Evolutionary conservation across 2,113 vertebrate genomes (phyloP).

Genomic region (Lophura nycthemera): DNA sequence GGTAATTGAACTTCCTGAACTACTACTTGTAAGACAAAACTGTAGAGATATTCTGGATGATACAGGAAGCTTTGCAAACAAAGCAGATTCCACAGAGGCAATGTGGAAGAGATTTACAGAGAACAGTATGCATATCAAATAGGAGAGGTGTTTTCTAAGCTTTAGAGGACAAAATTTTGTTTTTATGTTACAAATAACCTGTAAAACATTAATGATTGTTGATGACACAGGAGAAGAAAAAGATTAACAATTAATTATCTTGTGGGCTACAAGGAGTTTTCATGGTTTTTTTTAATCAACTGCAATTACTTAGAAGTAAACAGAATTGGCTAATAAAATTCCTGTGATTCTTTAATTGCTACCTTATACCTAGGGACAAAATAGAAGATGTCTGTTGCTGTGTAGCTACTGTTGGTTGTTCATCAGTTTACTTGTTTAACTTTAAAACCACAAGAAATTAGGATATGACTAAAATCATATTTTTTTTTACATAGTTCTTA

Average conservation of each 20-base stretch:
- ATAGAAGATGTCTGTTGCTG: not conserved
- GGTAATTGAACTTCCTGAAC: constrained; percentile 52
- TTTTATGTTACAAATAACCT: not conserved
- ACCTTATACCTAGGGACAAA: not conserved
- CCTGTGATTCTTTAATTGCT: not conserved
- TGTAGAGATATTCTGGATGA: fast-evolving
- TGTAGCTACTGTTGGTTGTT: not conserved
- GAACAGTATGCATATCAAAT: not conserved
- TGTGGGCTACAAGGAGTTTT: not conserved
- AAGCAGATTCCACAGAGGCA: not conserved
- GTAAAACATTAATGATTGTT: not conserved
- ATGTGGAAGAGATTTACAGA: too few species aligned
- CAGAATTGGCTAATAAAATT: not conserved
- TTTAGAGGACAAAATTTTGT: not conserved
- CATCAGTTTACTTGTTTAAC: not conserved
- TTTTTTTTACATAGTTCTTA: not conserved
- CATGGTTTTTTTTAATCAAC: fast-evolving
- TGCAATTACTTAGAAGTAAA: not conserved
- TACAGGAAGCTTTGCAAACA: constrained; percentile 48
- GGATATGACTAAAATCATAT: not conserved
- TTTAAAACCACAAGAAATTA: constrained; percentile 3
- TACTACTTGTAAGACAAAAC: not conserved
- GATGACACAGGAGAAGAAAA: fast-evolving
- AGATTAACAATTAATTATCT: not conserved
- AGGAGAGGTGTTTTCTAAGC: not conserved